A percentile compares a stretch with the other conserved stretches of the same genome.
phyloP scores from a whole-genome alignment of 37 sponge, comb jelly and placozoan genomes.

The Amphimedon queenslandica region DNA sequence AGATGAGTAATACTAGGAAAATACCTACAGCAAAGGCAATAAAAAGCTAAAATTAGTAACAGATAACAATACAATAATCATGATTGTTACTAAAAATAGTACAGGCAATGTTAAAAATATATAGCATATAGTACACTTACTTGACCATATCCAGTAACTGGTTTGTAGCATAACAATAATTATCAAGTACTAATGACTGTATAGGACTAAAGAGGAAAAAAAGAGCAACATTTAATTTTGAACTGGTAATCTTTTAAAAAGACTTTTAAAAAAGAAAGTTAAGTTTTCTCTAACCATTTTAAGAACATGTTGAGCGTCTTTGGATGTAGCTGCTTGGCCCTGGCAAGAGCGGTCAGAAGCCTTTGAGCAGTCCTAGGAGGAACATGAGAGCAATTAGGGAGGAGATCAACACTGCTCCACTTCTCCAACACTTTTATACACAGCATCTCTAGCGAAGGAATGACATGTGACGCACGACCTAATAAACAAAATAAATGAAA shows the following conservation, averaged over 20 bases:
- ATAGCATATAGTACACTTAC: neutral
- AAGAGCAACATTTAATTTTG: no score
- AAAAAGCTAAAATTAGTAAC: no score
- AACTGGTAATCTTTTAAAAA: no score
- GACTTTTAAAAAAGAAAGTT: no score
- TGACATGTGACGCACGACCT: neutral
- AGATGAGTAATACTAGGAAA: constrained; percentile 26
- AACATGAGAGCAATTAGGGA: constrained; percentile 35
- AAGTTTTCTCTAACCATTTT: constrained; percentile 55
- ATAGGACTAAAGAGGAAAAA: constrained; percentile 21
- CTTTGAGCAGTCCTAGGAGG: constrained; percentile 32
- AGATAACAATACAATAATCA: no score
- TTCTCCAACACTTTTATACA: constrained; percentile 10
- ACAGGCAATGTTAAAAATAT: neutral
- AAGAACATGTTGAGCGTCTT: constrained; percentile 42
- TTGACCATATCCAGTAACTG: constrained; percentile 30
- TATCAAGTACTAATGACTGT: constrained; percentile 30
- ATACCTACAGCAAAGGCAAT: no score
- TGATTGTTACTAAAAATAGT: no score
- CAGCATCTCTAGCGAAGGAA: constrained; percentile 21
- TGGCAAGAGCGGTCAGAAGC: constrained; percentile 26
- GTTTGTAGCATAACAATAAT: constrained; percentile 47
- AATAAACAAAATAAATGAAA: neutral
- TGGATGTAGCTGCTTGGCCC: constrained; percentile 35
- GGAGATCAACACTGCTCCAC: constrained; percentile 18